phyloP scores from a whole-genome alignment of 2,797 vertebrate species.

The Atherinosoma microstoma region DNA sequence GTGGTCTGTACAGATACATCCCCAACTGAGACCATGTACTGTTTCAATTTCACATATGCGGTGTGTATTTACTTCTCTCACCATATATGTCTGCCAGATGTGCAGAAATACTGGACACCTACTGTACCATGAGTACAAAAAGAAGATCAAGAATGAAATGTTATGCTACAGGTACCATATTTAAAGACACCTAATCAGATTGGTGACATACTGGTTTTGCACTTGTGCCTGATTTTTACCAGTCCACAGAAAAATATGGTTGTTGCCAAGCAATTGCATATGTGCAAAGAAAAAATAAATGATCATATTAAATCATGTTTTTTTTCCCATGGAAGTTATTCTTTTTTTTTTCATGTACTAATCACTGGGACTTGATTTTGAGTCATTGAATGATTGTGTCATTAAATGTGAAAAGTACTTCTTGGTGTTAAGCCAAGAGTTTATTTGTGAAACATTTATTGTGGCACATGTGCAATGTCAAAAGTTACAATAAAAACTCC shows the following conservation, averaged over 20 bases:
- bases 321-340: background rate
- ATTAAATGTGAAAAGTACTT: slow-evolving; percentile 10
- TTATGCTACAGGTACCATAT: background rate
- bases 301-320: background rate
- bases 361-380: background rate
- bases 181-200: slow-evolving; percentile 7
- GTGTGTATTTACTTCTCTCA: slow-evolving; percentile 37
- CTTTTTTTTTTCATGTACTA: slow-evolving; percentile 2
- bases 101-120: slow-evolving; percentile 37
- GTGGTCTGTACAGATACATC: slow-evolving; percentile 37
- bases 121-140: slow-evolving; percentile 34
- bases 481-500: slow-evolving; percentile 33
- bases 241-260: slow-evolving; percentile 2
- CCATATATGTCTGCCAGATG: slow-evolving; percentile 25
- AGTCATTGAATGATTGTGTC: slow-evolving; percentile 10
- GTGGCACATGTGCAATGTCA: slow-evolving; percentile 30
- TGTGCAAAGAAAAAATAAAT: background rate
- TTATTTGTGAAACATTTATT: slow-evolving; percentile 34
- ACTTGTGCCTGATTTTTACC: slow-evolving; percentile 5
- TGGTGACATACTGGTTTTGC: slow-evolving; percentile 19
- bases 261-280: slow-evolving; percentile 18
- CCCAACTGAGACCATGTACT: slow-evolving; percentile 31
- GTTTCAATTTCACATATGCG: slow-evolving; percentile 46
- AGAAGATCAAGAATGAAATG: slow-evolving; percentile 16
- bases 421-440: slow-evolving; percentile 15